Conservation (phyloP, 2,797 vertebrate species). For the Sebastolobus alascanus region DNA sequence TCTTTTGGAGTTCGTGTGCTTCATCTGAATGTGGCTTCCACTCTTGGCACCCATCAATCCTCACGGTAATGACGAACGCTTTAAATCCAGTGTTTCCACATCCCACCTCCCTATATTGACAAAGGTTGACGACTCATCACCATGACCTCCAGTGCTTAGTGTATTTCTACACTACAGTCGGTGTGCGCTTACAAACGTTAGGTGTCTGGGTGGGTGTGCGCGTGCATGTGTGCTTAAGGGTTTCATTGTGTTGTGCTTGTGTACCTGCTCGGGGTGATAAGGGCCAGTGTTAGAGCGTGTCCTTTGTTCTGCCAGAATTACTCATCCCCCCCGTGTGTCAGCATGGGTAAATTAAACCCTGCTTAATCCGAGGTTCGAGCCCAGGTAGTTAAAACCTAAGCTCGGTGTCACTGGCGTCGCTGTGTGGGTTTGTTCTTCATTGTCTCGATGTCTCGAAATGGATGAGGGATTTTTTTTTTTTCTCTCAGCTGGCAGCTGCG, state of each 20-base stretch:
- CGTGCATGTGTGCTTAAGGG: constrained; percentile 36
- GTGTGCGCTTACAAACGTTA: constrained; percentile 25
- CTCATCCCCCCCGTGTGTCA: constrained; percentile 57
- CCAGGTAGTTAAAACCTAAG: constrained; percentile 53
- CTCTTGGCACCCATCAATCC: constrained; percentile 39
- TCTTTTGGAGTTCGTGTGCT: constrained; percentile 30
- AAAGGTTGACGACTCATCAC: constrained; percentile 24
- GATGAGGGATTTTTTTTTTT: not conserved
- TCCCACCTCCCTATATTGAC: constrained; percentile 24
- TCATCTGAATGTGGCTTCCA: constrained; percentile 31
- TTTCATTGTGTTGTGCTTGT: constrained; percentile 68
- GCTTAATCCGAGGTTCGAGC: constrained; percentile 63
- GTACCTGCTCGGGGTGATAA: constrained; percentile 77
- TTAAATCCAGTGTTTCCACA: constrained; percentile 40
- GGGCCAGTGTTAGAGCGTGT: constrained; percentile 45
- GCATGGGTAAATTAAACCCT: constrained; percentile 69
- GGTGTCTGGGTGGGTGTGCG: constrained; percentile 12
- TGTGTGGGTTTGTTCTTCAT: constrained; percentile 30
- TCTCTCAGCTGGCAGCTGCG: constrained; percentile 7
- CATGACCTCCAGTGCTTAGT: constrained; percentile 17
- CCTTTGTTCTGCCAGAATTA: constrained; percentile 75
- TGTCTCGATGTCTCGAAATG: constrained; percentile 38
- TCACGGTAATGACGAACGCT: constrained; percentile 39
- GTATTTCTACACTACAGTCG: not conserved
- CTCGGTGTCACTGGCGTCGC: constrained; percentile 31